Evolutionary conservation across 2,113 vertebrate species (phyloP), one percentile per base, ranked within the genome.

Genomic region (Muntiacus muntjak): DNA sequence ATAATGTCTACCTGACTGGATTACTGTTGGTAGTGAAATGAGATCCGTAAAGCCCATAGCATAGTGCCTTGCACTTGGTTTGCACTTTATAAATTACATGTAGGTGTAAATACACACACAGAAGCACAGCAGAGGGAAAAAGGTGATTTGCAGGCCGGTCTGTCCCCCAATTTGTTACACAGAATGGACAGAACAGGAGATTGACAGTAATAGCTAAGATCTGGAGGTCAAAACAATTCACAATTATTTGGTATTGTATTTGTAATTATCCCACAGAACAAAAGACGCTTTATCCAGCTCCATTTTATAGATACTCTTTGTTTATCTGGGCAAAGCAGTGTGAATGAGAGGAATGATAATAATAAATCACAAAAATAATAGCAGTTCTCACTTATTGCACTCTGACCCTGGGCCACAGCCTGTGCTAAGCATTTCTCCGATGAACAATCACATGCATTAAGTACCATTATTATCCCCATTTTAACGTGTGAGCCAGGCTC

Each of bases 181-280:
- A 26, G 25, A 74, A 83, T 12, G 16, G 12, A 26, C 2, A 74
- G 67, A 83, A 28, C 19, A 45, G 45, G 40, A 93, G 62, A 74
- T 23, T 47, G 81, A 50, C 62, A 25, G 26, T 78, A 57, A 85
- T 33, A 55, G 30, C 93, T 94, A 83, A 91, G 64, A 85, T 43
- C 25, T 71, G 33, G 60, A 81, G 15, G 78, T 94, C 85, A 76
- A 55, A 94, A 88, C 74, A 81, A 90, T 67, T 92, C 47, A 26
- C 50, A 84, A n/a, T 67, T 85, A 67, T 79, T 87, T 90, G 54
- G 40, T 58, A 67, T 91, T 92, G 45, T 58, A 54, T 91, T 94
- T 95, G n/a, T 85, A 96, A 95, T 88, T 87, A 94, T 87, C 84
- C 95, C 57, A 67, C 26, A 60, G 52, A 92, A 95, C 64, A 81